Conservation (phyloP, 2,888 invertebrate species). For the Drosophila nr. fundita region DNA sequence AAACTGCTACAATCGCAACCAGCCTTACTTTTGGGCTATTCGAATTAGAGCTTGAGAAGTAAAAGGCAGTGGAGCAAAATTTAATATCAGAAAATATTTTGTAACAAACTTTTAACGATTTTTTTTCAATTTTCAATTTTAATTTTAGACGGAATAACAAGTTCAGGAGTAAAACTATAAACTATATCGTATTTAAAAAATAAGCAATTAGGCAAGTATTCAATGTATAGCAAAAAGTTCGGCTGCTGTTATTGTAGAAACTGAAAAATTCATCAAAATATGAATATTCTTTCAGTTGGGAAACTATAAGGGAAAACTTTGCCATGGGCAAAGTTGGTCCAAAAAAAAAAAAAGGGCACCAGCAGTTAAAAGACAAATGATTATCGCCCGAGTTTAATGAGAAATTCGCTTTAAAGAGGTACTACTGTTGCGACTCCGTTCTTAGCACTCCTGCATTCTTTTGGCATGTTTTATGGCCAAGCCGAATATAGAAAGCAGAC, state of each 20-base stretch:
- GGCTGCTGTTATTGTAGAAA: background rate
- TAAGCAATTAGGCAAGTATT: too few relatives aligned
- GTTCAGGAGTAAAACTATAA: background rate
- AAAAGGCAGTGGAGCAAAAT: background rate
- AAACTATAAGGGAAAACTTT: slow-evolving; percentile 2
- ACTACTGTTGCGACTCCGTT: slow-evolving; percentile 23
- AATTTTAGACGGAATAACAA: background rate
- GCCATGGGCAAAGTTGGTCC: background rate
- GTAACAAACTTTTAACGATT: background rate
- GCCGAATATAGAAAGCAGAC: slow-evolving; percentile 37
- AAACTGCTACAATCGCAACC: background rate
- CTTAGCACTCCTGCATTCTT: slow-evolving; percentile 58
- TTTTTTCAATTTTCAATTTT: background rate
- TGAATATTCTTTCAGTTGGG: background rate
- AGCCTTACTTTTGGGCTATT: background rate
- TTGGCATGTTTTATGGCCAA: slow-evolving; percentile 72
- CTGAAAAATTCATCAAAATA: background rate
- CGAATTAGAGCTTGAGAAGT: background rate
- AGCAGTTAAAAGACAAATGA: background rate
- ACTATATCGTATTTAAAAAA: background rate
- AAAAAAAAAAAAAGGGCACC: background rate
- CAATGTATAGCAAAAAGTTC: background rate
- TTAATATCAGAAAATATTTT: background rate
- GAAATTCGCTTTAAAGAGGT: background rate
- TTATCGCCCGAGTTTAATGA: background rate